A percentile compares a stretch with the other conserved stretches of the same genome.
These are phyloP conservation scores for Brachycybe producta DNA, from an alignment of 2,888 invertebrate species.

Conservation along the genomic window DNA sequence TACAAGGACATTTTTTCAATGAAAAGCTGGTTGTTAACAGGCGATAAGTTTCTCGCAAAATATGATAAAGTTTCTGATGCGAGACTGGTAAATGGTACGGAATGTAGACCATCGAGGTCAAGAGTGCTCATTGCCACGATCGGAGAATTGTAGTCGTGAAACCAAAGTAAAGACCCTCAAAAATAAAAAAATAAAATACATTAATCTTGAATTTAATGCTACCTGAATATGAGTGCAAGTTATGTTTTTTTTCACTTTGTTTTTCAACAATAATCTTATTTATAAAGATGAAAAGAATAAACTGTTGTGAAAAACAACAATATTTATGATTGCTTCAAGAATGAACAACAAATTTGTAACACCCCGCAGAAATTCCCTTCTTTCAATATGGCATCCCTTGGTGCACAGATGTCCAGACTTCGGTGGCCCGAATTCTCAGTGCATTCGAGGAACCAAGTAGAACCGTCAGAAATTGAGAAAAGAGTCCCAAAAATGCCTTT, in stretches of 20 bases:
- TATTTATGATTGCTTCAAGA: no score
- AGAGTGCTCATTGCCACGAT: conserved; percentile 70
- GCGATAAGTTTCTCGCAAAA: no score
- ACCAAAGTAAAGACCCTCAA: conserved; percentile 66
- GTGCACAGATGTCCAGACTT: no score
- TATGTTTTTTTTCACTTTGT: neutral
- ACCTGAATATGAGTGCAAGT: neutral
- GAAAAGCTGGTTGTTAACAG: no score
- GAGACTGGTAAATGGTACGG: conserved; percentile 76
- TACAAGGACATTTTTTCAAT: neutral
- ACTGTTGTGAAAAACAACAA: neutral
- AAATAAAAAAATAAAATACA: conserved; percentile 14
- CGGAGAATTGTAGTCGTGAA: conserved; percentile 71
- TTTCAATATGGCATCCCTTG: no score
- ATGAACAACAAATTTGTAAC: no score
- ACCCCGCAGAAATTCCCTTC: no score
- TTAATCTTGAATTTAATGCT: conserved; percentile 9
- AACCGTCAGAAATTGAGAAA: no score
- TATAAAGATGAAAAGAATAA: no score
- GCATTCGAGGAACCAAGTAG: no score
- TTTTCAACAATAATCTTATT: neutral
- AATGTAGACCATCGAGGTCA: conserved; percentile 49
- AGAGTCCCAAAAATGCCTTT: no score
- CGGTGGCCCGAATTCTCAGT: no score
- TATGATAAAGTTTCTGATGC: conserved; percentile 72